These are phyloP conservation scores for Aspidapion aeneum DNA, from an alignment of 2,888 invertebrate genomes.

Conservation along the genomic window DNA sequence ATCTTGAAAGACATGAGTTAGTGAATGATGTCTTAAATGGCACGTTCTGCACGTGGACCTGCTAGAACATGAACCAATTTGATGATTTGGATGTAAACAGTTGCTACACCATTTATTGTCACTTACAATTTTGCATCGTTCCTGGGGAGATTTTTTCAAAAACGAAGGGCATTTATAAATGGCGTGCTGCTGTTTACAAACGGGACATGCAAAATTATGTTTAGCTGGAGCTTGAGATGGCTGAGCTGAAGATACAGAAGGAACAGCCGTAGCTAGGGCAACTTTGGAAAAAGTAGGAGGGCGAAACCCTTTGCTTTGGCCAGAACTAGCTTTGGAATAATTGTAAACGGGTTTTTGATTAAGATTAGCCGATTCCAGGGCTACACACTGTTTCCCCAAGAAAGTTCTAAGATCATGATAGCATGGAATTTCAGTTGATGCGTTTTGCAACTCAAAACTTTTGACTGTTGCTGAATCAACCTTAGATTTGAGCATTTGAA, in stretches of 20 bases:
- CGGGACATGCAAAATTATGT: not conserved
- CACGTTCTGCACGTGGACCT: not conserved
- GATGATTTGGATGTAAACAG: not conserved
- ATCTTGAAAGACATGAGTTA: not conserved
- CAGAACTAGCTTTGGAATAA: no score
- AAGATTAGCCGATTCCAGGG: not conserved
- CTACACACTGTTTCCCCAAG: not conserved
- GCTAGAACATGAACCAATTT: not conserved
- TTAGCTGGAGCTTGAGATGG: not conserved
- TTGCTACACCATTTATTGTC: not conserved
- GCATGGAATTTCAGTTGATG: not conserved
- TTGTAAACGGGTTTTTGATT: not conserved
- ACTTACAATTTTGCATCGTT: not conserved
- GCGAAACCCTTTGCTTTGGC: no score
- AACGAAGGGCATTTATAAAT: not conserved
- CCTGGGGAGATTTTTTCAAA: not conserved
- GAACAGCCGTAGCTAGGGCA: no score
- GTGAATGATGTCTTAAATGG: no score
- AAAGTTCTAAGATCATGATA: not conserved
- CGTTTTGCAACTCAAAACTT: not conserved
- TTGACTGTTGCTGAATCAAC: not conserved
- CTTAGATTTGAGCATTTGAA: not conserved
- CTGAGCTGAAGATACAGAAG: no score
- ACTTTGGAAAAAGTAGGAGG: no score
- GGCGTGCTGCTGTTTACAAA: not conserved